Evolutionary conservation across 2,113 vertebrate species (phyloP), one percentile per base, ranked within the genome.

Genomic region (Callopanchax toddi): DNA sequence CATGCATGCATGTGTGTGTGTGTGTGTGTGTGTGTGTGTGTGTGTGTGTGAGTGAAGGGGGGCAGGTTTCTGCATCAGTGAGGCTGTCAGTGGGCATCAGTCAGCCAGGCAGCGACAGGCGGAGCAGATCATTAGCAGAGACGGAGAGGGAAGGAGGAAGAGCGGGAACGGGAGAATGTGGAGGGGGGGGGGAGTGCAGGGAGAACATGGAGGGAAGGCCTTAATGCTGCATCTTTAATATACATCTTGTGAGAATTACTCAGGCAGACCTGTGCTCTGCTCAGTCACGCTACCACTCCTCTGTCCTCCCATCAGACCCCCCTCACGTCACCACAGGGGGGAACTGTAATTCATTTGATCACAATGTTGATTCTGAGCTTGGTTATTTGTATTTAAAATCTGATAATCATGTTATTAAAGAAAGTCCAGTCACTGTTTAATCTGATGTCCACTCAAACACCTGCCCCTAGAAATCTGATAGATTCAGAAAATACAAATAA

Each of bases 81-180:
- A 53, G 55, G 71, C 89, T 91, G 91, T 92, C 91, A 87, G 86
- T 86, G 83, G 74, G 83, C 82, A 91, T 92, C 90, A 90, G 80
- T 92, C 91, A 92, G 86, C 77, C 78, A 84, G 87, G 74, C 81
- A 83, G 82, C 75, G 79, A 84, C 86, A 86, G 86, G 83, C 83
- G 45, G 86, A 87, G 84, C 87, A 83, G 79, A 90, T 92, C 89
- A 91, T 92, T 90, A 92, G 85, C 78, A 82, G 79, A 86, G 74
- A 86, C 71, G 57, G 60, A 79, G 69, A 64, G 62, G 56, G 72
- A 78, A 52, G 67, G 65, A 59, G 71, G 66, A 44, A 53, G 70
- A 52, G 67, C 71, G 67, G 76, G 76, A 68, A 51, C 22, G 62
- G 56, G 73, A 62, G 67, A 61, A 53, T 2, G 53, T 46, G 56